These are phyloP conservation scores for Erebia ligea DNA, from an alignment of 2,888 invertebrate genomes.

Conservation along the genomic window DNA sequence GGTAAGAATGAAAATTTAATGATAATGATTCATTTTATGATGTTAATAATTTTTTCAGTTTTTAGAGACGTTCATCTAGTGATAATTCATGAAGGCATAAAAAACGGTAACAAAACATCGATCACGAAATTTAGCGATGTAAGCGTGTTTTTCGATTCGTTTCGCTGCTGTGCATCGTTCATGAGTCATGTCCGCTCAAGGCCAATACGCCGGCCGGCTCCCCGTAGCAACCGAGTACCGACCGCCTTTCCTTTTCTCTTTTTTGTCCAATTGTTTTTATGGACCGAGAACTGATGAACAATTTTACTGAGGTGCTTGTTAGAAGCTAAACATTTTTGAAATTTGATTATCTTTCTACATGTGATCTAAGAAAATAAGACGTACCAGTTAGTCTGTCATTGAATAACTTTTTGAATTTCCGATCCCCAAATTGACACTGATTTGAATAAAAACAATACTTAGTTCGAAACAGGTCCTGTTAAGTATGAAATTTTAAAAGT, in stretches of 20 bases:
- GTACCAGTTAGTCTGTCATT: background rate
- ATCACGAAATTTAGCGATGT: constrained; percentile 17
- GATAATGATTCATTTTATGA: no score
- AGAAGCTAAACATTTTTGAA: background rate
- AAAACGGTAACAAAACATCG: constrained; percentile 8
- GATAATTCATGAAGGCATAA: background rate
- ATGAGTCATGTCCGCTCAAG: constrained; percentile 68
- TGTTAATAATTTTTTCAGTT: background rate
- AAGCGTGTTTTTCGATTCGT: constrained; percentile 54
- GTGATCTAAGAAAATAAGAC: background rate
- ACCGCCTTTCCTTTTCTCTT: constrained; percentile 54
- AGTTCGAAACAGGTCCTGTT: background rate
- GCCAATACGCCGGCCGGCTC: constrained; percentile 74
- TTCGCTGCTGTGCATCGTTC: constrained; percentile 41
- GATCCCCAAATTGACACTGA: background rate
- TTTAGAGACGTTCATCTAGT: background rate
- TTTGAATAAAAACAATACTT: background rate
- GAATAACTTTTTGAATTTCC: no score
- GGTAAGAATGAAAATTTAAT: no score
- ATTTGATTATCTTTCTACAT: no score
- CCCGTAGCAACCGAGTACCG: constrained; percentile 62
- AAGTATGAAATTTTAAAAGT: background rate
- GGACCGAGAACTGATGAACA: constrained; percentile 36
- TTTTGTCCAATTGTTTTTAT: constrained; percentile 61
- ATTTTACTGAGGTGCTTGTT: background rate